Percentiles rank a stretch among this genome's conserved stretches.
Conservation (phyloP, 2,113 vertebrate genomes). For the Bubalus kerabau region DNA sequence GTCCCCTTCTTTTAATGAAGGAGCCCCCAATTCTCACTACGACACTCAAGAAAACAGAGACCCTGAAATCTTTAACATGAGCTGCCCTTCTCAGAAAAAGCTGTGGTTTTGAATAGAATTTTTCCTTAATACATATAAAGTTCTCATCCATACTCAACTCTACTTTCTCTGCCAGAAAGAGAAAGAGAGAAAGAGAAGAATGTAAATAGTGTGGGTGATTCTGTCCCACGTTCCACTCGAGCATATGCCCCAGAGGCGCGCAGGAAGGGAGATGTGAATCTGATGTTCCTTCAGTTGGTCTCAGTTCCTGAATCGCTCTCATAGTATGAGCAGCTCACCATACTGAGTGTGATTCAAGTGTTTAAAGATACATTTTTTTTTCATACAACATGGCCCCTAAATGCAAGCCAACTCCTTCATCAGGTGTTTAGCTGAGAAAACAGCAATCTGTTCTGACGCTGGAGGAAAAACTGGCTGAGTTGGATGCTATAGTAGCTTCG, state of each 20-base stretch:
- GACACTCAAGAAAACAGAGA: neutral
- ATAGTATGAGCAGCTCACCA: slow-evolving; percentile 65
- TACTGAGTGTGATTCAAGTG: slow-evolving; percentile 69
- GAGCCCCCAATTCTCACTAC: neutral
- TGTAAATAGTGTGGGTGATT: slow-evolving; percentile 72
- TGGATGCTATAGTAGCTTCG: slow-evolving; percentile 47
- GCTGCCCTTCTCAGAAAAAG: slow-evolving; percentile 31
- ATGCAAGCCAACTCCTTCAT: slow-evolving; percentile 70
- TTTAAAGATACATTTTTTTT: slow-evolving; percentile 63
- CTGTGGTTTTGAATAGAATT: slow-evolving; percentile 38
- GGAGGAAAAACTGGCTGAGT: slow-evolving; percentile 62
- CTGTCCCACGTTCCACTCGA: slow-evolving; percentile 55
- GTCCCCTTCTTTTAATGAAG: neutral
- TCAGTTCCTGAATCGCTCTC: slow-evolving; percentile 52
- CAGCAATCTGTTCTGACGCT: slow-evolving; percentile 66
- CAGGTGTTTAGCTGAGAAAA: slow-evolving; percentile 73
- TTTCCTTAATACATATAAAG: slow-evolving; percentile 47
- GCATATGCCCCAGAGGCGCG: slow-evolving; percentile 60
- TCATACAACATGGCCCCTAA: slow-evolving; percentile 63
- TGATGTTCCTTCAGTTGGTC: slow-evolving; percentile 54
- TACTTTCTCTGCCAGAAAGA: slow-evolving; percentile 62
- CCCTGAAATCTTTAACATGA: neutral
- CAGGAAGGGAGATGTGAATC: slow-evolving; percentile 33
- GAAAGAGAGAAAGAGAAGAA: slow-evolving; percentile 51
- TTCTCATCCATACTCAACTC: slow-evolving; percentile 52